Conservation (phyloP, 2,797 vertebrate species). For the Lerista edwardsae region DNA sequence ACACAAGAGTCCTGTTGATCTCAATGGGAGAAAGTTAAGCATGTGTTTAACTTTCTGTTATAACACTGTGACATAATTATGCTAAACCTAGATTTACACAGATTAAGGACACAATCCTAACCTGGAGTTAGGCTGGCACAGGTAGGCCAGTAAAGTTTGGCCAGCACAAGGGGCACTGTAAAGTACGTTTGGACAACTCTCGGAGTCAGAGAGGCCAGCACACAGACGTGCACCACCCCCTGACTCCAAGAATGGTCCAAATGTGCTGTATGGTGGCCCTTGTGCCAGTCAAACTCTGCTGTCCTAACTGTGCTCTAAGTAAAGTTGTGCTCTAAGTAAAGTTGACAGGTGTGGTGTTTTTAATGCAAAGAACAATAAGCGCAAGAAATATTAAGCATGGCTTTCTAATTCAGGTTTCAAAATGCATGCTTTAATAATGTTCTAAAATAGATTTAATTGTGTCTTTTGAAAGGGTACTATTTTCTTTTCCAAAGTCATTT, state of each 20-base stretch:
- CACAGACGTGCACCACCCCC: no score
- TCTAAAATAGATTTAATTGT: slow-evolving; percentile 45
- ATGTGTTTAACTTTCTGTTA: neutral
- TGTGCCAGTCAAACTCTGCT: no score
- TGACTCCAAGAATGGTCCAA: no score
- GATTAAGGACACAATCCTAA: no score
- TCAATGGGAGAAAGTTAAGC: neutral
- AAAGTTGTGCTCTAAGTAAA: no score
- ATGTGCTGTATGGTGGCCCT: no score
- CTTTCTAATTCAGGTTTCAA: slow-evolving; percentile 54
- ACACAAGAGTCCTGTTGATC: neutral
- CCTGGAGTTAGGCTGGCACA: no score
- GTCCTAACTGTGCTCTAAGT: no score
- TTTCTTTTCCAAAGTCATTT: slow-evolving; percentile 52
- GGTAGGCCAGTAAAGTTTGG: no score
- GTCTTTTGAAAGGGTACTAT: slow-evolving; percentile 53
- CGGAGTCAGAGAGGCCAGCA: no score
- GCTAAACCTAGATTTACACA: neutral
- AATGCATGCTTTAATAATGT: slow-evolving; percentile 42
- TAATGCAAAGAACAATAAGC: neutral
- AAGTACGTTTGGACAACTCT: no score
- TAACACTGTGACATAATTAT: neutral
- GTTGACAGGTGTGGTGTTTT: neutral
- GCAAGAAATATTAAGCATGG: slow-evolving; percentile 34
- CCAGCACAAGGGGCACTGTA: no score